A percentile compares a stretch with the other conserved stretches of the same genome.
Evolutionary conservation across 2,888 invertebrate species (phyloP).

Genomic region (Troides aeacus): DNA sequence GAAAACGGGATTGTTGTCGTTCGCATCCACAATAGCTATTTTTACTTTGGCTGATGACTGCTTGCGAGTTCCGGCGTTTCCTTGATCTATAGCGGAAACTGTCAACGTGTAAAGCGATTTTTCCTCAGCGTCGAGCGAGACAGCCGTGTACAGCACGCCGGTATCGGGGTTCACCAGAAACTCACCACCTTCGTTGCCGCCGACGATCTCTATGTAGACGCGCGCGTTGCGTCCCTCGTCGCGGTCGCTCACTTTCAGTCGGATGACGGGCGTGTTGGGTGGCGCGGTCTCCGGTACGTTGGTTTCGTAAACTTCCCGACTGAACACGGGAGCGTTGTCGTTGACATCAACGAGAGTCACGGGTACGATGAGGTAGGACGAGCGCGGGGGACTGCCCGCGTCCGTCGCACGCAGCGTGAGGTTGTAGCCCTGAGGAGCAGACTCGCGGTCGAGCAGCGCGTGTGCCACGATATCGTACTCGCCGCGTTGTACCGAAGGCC

Average conservation of each 20-base stretch:
- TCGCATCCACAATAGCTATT: constrained; percentile 92
- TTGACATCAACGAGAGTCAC: constrained; percentile 90
- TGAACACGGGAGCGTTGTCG: constrained; percentile 93
- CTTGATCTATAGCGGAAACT: constrained; percentile 93
- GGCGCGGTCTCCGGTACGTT: constrained; percentile 94
- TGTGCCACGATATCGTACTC: constrained; percentile 91
- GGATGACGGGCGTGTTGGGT: constrained; percentile 91
- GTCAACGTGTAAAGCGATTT: constrained; percentile 92
- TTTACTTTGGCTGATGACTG: constrained; percentile 95
- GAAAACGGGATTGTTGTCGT: constrained; percentile 96
- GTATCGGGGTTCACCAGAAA: constrained; percentile 93
- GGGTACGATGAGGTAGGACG: constrained; percentile 89
- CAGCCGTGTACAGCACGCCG: constrained; percentile 93
- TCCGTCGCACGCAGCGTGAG: constrained; percentile 92
- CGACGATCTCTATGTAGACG: constrained; percentile 92
- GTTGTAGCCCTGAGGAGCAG: constrained; percentile 90
- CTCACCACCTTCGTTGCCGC: constrained; percentile 94
- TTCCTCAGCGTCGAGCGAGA: constrained; percentile 89
- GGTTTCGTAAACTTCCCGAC: constrained; percentile 91
- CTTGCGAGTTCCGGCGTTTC: constrained; percentile 89
- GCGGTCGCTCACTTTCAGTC: constrained; percentile 91
- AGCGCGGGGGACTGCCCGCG: constrained; percentile 87
- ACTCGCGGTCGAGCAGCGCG: constrained; percentile 88
- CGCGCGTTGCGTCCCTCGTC: constrained; percentile 91
- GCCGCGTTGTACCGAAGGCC: constrained; percentile 80